Base-by-base conservation (phyloP, 30 jellyfish, hydroid and myxozoan genomes). In the Calvadosia cruxmelitensis region DNA sequence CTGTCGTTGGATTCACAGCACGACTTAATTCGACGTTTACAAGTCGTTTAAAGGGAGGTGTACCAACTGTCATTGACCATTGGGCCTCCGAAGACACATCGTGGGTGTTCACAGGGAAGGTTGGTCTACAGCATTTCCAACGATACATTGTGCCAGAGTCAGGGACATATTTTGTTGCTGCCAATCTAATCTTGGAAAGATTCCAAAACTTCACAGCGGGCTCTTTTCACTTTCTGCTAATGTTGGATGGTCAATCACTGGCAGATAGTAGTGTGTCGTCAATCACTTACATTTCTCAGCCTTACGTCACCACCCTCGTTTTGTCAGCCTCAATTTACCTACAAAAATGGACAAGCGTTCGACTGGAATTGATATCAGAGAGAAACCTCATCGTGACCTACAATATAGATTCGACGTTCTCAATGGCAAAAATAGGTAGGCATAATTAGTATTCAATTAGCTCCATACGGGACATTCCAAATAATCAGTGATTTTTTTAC, bases 51-150 rank as follows among this genome's bases (percentile, higher is more conserved):
- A 33, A 25, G 1, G 33, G 79, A 1, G 49, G 49, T 31, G 49
- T 23, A 34, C 71, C 76, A 68, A 27, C 27, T 66, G 33, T 63
- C 52, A 49, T 89, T 53, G 3, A 53, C 3, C 83, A 92, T 48
- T 89, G 98, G 98, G 61, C 92, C 1, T 68, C 81, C 10, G n/a
- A 33, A 25, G 95, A 92, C 12, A 89, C 77, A 68, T 80, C 49
- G 15, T 89, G 94, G 95, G 83, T 89, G 3, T 89, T 76, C 51
- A 91, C 70, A 49, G 48, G 80, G 28, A 88, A 88, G 26, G 2
- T 63, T 7, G 94, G 94, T 13, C 77, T 89, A 66, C 67, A 61
- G 1, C 68, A 69, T 67, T 70, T 79, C 20, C 57, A 76, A 32
- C 67, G 83, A 2, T 89, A 64, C 51, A 66, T 76, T 15, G 86